Evolutionary conservation across 1,140 invertebrate species (phyloP), one percentile per base, ranked within the genome.

Genomic region (Hyles vespertilio): DNA sequence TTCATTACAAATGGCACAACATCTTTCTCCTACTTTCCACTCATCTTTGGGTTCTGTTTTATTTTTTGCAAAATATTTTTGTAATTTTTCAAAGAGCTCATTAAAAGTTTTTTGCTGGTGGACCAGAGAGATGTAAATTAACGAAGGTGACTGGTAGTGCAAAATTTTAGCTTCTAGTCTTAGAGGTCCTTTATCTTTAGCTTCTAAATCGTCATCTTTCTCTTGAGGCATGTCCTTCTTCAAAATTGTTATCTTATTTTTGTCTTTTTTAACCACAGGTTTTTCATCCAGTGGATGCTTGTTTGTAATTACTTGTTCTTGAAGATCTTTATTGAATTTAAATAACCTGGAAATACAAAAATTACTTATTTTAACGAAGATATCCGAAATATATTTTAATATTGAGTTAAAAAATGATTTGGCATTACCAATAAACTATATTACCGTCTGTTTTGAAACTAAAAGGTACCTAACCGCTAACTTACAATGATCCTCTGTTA

Each of bases 111-210:
- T 73, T 52, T 89, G 73, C 33, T 82, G 81, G 3, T 77, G 73
- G 3, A 71, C 63, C 4, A 90, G 74, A 0, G 87, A 84, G 0
- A 92, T 77, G 51, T 92, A 92, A 48, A 92, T 87, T 5, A 81
- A 76, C 10, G 90, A 90, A 0, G 92, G 92, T 0, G 90, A 91
- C 5, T 83, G 66, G 3, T 83, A 87, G 22, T 84, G 81, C 1
- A 90, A 44, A 3, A 92, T 64, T 56, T 83, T 76, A 0, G 91
- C 88, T 58, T 87, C 77, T 4, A 92, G 36, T 63, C 84, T 87
- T 32, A 89, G 83, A 0, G 91, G 90, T 32, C 91, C 91, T 43
- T 79, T 77, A 11, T 90, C 81, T 68, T 81, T 86, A 0, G 77
- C 82, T 12, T 81, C 66, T 6, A 81, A 65, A 52, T 80, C 69